phyloP scores from a whole-genome alignment of 2,888 invertebrate species.

The Ochropacha duplaris region DNA sequence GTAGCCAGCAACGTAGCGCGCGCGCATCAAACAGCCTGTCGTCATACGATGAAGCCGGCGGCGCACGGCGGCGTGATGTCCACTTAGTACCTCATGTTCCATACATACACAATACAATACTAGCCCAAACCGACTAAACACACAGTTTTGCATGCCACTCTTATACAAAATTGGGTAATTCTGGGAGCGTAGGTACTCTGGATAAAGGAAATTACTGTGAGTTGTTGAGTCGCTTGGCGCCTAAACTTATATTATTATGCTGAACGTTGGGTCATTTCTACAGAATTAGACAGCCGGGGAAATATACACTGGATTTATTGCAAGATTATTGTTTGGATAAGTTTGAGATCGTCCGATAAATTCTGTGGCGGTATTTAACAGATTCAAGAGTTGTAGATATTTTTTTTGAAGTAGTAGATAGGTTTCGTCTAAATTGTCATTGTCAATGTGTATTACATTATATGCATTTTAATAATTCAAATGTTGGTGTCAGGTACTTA shows the following conservation, averaged over 20 bases:
- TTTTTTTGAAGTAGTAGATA: too few species aligned
- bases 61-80: not conserved
- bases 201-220: not conserved
- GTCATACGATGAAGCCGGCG: not conserved
- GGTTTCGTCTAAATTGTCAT: too few species aligned
- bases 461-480: too few species aligned
- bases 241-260: not conserved
- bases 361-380: not conserved
- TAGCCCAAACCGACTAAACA: not conserved
- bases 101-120: not conserved
- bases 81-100: not conserved
- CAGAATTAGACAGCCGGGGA: not conserved
- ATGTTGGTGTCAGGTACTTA: too few species aligned
- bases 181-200: not conserved
- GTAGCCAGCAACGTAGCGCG: constrained; percentile 5
- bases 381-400: not conserved
- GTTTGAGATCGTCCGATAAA: not conserved
- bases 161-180: not conserved
- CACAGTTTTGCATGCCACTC: not conserved
- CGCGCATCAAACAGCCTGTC: not conserved
- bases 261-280: not conserved
- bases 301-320: not conserved
- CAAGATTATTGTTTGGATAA: not conserved
- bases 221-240: not conserved
- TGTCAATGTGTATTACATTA: too few species aligned